Percentiles rank a stretch among this genome's conserved stretches.
phyloP scores from a whole-genome alignment of 2,797 vertebrate species.

The Sebastes wilsoni region DNA sequence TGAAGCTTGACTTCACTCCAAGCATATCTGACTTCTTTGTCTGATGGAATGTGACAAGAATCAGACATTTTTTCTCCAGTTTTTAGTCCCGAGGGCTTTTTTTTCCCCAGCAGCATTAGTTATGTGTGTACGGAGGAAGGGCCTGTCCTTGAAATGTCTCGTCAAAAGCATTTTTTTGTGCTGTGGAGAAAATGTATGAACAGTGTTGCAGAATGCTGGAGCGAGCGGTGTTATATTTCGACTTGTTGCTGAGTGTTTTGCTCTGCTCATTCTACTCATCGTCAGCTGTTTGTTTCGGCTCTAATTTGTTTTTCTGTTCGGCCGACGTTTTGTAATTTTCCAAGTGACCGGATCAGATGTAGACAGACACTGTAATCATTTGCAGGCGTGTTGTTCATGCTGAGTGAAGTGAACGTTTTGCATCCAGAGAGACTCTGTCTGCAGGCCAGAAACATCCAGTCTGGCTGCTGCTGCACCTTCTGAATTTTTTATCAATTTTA shows the following conservation, averaged over 20 bases:
- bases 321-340: constrained; percentile 5
- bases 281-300: neutral
- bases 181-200: neutral
- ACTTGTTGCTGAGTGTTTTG: constrained; percentile 15
- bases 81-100: constrained; percentile 24
- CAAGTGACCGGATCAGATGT: constrained; percentile 22
- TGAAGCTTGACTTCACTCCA: constrained; percentile 56
- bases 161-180: constrained; percentile 6
- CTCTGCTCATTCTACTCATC: neutral
- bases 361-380: constrained; percentile 40
- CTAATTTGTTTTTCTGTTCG: constrained; percentile 6
- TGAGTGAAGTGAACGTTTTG: constrained; percentile 30
- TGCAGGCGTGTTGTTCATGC: constrained; percentile 26
- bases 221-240: neutral
- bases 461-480: neutral
- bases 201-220: constrained; percentile 15
- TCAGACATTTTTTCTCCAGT: constrained; percentile 31
- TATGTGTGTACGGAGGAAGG: neutral
- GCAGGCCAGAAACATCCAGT: no score
- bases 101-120: neutral
- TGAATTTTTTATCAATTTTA: neutral
- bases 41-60: constrained; percentile 72
- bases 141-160: constrained; percentile 45
- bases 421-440: neutral
- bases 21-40: constrained; percentile 50